Conservation (phyloP, 2,797 vertebrate genomes). For the Melanotaenia maccullochi region DNA sequence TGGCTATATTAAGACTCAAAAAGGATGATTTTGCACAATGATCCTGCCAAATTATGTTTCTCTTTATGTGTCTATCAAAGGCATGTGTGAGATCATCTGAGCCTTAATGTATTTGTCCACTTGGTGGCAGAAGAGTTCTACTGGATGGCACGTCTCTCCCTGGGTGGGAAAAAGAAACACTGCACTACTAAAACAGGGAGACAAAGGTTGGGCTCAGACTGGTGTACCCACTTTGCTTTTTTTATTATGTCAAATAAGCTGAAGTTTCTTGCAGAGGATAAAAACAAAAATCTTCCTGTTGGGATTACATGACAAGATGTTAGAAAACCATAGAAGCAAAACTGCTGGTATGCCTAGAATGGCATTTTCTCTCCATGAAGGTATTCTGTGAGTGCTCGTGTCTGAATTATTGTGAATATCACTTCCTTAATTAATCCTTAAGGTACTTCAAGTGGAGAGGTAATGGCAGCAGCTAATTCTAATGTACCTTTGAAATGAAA, state of each 20-base stretch:
- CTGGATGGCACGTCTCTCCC: neutral
- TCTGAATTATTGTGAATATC: constrained; percentile 8
- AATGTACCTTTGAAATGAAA: constrained; percentile 17
- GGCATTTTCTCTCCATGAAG: constrained; percentile 22
- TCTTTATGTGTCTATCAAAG: neutral
- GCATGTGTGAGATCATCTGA: neutral
- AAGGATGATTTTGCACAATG: constrained; percentile 40
- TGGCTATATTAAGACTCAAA: constrained; percentile 38
- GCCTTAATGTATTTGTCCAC: constrained; percentile 56
- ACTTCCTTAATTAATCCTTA: constrained; percentile 16
- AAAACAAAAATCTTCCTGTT: constrained; percentile 25
- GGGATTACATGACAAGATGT: constrained; percentile 34
- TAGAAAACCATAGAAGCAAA: neutral
- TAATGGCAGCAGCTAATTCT: constrained; percentile 12
- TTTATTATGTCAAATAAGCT: constrained; percentile 44
- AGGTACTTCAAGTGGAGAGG: constrained; percentile 7
- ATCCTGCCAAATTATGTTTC: constrained; percentile 50
- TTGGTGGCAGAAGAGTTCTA: constrained; percentile 83
- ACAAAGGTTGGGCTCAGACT: constrained; percentile 34
- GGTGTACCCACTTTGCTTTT: constrained; percentile 37
- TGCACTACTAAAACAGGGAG: constrained; percentile 19
- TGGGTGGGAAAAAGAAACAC: neutral
- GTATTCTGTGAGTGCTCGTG: neutral
- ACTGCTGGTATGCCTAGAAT: constrained; percentile 10
- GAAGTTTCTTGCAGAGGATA: constrained; percentile 33